Evolutionary conservation across 37 sponge, comb jelly and placozoan genomes (phyloP).

Genomic region (Ephydatia muelleri): DNA sequence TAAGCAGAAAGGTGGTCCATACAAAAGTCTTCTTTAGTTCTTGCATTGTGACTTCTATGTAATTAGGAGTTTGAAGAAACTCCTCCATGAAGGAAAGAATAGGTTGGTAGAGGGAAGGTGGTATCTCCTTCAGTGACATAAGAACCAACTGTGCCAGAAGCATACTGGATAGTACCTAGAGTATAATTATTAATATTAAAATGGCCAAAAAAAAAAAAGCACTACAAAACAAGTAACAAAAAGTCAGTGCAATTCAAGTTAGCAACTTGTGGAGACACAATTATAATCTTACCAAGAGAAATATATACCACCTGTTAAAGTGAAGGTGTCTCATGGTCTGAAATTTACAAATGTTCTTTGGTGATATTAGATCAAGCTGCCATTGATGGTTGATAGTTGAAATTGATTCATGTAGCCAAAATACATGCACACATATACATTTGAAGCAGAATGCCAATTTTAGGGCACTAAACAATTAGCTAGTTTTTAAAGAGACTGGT

Average conservation of each 20-base stretch:
- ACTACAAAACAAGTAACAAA: background rate
- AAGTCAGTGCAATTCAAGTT: background rate
- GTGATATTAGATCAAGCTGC: too few species aligned
- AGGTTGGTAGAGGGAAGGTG: background rate
- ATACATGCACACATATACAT: too few species aligned
- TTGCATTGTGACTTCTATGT: background rate
- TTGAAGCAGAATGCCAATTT: too few species aligned
- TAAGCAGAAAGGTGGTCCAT: background rate
- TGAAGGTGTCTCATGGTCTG: too few species aligned
- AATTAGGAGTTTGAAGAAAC: background rate
- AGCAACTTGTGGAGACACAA: too few species aligned
- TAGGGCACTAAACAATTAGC: background rate
- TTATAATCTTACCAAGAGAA: too few species aligned
- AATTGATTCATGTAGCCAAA: too few species aligned
- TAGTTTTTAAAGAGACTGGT: background rate
- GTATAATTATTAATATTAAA: too few species aligned
- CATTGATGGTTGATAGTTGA: too few species aligned
- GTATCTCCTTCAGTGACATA: background rate
- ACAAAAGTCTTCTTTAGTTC: background rate
- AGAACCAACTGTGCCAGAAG: background rate
- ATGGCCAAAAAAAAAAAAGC: background rate
- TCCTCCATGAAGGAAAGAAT: background rate
- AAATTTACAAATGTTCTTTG: too few species aligned
- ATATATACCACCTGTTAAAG: too few species aligned
- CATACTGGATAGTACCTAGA: background rate